These are phyloP conservation scores for Cosmia pyralina DNA, from an alignment of 2,888 invertebrate genomes.

Conservation along the genomic window DNA sequence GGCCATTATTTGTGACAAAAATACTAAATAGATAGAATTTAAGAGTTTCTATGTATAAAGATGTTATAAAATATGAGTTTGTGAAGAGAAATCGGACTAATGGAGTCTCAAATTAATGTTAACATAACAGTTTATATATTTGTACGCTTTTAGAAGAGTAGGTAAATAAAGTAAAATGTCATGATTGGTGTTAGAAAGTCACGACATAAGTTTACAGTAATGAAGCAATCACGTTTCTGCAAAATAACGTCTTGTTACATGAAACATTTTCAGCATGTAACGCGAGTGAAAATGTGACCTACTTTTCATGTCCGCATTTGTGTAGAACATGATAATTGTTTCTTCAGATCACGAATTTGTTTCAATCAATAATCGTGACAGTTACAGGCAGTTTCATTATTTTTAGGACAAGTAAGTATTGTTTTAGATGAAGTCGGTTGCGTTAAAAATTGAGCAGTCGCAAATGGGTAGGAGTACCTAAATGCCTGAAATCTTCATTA, in stretches of 20 bases:
- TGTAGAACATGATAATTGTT: slow-evolving; percentile 47
- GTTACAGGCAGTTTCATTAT: slow-evolving; percentile 10
- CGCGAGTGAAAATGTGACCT: slow-evolving; percentile 31
- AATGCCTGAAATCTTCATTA: neutral
- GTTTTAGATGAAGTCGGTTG: slow-evolving; percentile 1
- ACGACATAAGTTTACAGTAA: slow-evolving; percentile 42
- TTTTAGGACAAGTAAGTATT: neutral
- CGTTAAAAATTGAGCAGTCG: neutral
- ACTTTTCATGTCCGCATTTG: slow-evolving; percentile 45
- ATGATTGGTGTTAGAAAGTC: slow-evolving; percentile 59
- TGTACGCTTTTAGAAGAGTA: slow-evolving; percentile 34
- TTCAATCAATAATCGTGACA: slow-evolving; percentile 18
- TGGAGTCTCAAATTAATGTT: slow-evolving; percentile 54
- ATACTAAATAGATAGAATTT: slow-evolving; percentile 9
- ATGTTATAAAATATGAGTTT: slow-evolving; percentile 27
- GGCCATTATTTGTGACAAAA: slow-evolving; percentile 30
- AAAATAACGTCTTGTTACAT: slow-evolving; percentile 3
- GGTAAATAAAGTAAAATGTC: slow-evolving; percentile 37
- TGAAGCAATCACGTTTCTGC: slow-evolving; percentile 57
- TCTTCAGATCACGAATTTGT: slow-evolving; percentile 1
- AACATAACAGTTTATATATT: slow-evolving; percentile 40
- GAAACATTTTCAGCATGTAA: slow-evolving; percentile 33
- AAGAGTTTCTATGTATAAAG: slow-evolving; percentile 10
- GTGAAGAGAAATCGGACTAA: slow-evolving; percentile 40
- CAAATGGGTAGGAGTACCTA: neutral